Conservation (phyloP, 53 echinoderm and acorn worm species). For the Glandiceps talaboti region DNA sequence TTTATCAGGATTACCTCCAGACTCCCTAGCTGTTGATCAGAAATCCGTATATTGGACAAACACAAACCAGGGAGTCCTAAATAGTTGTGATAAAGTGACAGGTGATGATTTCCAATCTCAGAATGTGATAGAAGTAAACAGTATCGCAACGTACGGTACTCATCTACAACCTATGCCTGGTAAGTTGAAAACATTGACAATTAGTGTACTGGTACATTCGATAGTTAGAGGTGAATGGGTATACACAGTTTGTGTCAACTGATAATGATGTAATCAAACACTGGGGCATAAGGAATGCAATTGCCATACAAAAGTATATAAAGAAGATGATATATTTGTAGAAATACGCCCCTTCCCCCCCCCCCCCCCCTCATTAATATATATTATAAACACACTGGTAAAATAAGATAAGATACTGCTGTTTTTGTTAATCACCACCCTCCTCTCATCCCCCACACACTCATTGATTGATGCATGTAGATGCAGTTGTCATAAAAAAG, state of each 20-base stretch:
- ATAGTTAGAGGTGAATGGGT: neutral
- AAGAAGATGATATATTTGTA: too few species aligned
- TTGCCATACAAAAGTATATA: too few species aligned
- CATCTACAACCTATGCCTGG: slow-evolving; percentile 82
- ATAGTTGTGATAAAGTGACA: slow-evolving; percentile 60
- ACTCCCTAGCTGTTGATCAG: slow-evolving; percentile 59
- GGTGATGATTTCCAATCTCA: slow-evolving; percentile 56
- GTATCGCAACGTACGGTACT: slow-evolving; percentile 48
- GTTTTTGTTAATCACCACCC: too few species aligned
- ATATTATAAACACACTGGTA: too few species aligned
- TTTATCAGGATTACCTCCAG: slow-evolving; percentile 47
- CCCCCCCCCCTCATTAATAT: too few species aligned
- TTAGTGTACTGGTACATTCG: neutral
- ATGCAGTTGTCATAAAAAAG: too few species aligned
- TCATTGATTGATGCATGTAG: too few species aligned
- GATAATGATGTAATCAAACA: too few species aligned
- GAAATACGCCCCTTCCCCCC: too few species aligned
- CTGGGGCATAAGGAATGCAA: too few species aligned
- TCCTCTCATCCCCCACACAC: too few species aligned
- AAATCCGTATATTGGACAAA: slow-evolving; percentile 70
- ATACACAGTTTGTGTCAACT: neutral
- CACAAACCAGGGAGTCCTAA: slow-evolving; percentile 17
- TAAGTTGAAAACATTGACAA: slow-evolving; percentile 3
- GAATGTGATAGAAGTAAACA: slow-evolving; percentile 13
- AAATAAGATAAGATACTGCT: too few species aligned